Conservation (phyloP, 2,797 vertebrate species). For the Halcyon leucocephala region DNA sequence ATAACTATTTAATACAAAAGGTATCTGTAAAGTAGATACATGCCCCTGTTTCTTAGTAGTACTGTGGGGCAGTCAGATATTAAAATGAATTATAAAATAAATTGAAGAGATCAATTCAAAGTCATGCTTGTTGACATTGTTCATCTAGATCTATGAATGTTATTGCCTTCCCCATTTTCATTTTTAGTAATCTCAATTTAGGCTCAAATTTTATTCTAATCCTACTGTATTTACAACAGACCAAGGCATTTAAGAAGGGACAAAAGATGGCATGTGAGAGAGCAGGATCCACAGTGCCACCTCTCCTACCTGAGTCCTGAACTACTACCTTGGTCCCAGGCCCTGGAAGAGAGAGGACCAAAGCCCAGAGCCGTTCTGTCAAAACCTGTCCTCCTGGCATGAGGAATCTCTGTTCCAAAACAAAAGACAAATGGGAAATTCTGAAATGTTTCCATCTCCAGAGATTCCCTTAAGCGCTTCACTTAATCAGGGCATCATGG, state of each 20-base stretch:
- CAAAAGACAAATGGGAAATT: neutral
- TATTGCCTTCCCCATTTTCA: neutral
- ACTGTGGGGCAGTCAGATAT: neutral
- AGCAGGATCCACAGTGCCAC: neutral
- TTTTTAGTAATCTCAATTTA: neutral
- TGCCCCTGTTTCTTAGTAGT: neutral
- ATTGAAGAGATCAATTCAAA: neutral
- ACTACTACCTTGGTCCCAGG: neutral
- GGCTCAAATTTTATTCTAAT: neutral
- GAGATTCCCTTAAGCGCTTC: no score
- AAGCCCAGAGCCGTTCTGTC: rapidly evolving
- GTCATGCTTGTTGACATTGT: neutral
- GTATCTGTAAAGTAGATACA: neutral
- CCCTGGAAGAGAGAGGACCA: neutral
- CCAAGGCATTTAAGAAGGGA: neutral
- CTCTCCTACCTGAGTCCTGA: neutral
- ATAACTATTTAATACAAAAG: neutral
- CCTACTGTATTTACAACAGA: neutral
- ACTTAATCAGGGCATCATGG: no score
- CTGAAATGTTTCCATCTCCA: neutral
- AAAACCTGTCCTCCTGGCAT: neutral
- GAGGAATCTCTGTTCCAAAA: neutral
- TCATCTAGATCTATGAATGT: neutral
- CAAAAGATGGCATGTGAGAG: neutral
- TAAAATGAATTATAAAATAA: neutral